These are phyloP conservation scores for Cherax destructor DNA, from an alignment of 1,140 invertebrate species.

Conservation along the genomic window DNA sequence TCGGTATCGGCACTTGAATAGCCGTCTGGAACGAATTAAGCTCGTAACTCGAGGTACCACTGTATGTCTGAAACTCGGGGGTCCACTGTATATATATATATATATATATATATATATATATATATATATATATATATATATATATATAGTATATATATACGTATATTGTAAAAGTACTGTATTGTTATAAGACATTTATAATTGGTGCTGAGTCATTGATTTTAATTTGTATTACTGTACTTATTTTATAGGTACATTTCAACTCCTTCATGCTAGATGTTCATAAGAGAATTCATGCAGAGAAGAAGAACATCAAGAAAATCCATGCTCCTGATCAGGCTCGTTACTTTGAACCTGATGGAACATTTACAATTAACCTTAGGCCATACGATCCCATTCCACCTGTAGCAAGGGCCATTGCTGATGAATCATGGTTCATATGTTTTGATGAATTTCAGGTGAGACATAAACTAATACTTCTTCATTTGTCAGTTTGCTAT, in stretches of 20 bases:
- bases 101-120: too few species aligned
- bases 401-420: conserved; percentile 92
- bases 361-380: conserved; percentile 79
- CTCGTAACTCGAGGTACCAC: too few species aligned
- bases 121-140: too few species aligned
- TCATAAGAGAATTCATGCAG: conserved; percentile 88
- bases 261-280: conserved; percentile 98
- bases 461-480: conserved; percentile 35
- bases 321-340: conserved; percentile 73
- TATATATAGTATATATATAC: too few species aligned
- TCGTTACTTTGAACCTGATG: conserved; percentile 77
- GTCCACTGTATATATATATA: too few species aligned
- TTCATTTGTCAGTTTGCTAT: background rate
- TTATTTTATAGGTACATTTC: conserved; percentile 93
- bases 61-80: too few species aligned
- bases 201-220: too few species aligned
- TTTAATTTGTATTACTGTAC: background rate
- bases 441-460: conserved; percentile 99
- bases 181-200: too few species aligned
- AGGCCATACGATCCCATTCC: conserved; percentile 95
- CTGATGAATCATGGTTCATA: conserved; percentile 90
- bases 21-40: too few species aligned
- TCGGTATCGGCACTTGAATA: too few species aligned
- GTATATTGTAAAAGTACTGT: too few species aligned
- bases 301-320: conserved; percentile 83